Conservation (phyloP, 2,888 invertebrate species). For the Aspidapion aeneum region DNA sequence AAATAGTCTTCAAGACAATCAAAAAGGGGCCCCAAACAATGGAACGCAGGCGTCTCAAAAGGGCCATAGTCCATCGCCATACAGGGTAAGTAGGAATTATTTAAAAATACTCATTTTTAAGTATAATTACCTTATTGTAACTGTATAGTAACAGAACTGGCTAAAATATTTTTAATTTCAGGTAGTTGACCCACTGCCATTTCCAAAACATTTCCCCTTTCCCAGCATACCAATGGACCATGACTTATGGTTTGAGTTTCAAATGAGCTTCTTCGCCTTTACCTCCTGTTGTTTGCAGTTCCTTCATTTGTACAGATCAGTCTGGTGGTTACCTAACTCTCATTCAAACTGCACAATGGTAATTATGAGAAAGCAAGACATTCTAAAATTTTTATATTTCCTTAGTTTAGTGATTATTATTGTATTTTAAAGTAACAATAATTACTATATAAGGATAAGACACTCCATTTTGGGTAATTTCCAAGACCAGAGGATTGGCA, state of each 20-base stretch:
- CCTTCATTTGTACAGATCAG: constrained; percentile 90
- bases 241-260: constrained; percentile 79
- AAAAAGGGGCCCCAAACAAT: no score
- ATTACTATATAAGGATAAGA: no score
- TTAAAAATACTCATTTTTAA: no score
- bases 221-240: constrained; percentile 75
- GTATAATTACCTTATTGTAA: no score
- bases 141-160: no score
- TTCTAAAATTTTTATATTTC: no score
- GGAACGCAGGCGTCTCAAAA: no score
- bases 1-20: background rate
- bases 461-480: no score
- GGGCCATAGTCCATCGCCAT: background rate
- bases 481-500: no score
- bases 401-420: no score
- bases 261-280: constrained; percentile 78
- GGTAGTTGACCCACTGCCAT: constrained; percentile 48
- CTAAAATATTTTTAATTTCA: background rate
- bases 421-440: no score
- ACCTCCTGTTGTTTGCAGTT: constrained; percentile 85
- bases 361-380: no score
- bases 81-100: background rate
- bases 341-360: constrained; percentile 87
- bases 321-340: constrained; percentile 97
- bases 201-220: constrained; percentile 79